Evolutionary conservation across 2,113 vertebrate genomes (phyloP).

Genomic region (Odobenus rosmarus): DNA sequence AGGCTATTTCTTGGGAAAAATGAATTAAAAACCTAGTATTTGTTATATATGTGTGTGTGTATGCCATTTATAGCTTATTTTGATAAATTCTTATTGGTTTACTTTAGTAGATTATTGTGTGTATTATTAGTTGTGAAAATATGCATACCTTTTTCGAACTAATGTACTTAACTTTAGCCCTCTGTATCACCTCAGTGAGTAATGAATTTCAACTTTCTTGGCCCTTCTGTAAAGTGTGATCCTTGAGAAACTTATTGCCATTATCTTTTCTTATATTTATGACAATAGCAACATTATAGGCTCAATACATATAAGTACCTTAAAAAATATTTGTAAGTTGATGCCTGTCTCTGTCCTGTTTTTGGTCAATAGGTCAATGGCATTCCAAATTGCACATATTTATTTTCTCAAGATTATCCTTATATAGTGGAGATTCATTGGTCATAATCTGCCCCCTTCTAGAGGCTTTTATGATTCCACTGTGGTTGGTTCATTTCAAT

Average conservation of each 20-base stretch:
- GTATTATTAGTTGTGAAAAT: background rate
- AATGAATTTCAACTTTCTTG: background rate
- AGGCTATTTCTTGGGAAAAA: background rate
- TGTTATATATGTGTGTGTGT: fast-evolving
- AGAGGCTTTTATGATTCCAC: background rate
- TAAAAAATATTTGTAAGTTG: background rate
- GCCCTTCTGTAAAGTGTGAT: background rate
- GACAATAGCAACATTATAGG: background rate
- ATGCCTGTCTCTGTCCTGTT: background rate
- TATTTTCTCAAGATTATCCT: background rate
- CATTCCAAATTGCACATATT: background rate
- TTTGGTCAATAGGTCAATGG: background rate
- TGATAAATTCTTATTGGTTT: background rate
- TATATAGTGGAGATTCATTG: background rate
- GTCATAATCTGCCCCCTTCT: background rate
- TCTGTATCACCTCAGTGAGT: background rate
- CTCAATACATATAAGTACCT: background rate
- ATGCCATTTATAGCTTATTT: background rate
- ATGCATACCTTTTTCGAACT: background rate
- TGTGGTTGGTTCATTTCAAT: background rate
- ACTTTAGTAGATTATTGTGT: background rate
- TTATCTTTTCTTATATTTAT: background rate
- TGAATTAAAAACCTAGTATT: background rate
- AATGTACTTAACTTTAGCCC: background rate
- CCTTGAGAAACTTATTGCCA: background rate